Evolutionary conservation across 2,888 invertebrate genomes (phyloP), one percentile per base, ranked within the genome.

Genomic region (Eugnorisma glareosa): DNA sequence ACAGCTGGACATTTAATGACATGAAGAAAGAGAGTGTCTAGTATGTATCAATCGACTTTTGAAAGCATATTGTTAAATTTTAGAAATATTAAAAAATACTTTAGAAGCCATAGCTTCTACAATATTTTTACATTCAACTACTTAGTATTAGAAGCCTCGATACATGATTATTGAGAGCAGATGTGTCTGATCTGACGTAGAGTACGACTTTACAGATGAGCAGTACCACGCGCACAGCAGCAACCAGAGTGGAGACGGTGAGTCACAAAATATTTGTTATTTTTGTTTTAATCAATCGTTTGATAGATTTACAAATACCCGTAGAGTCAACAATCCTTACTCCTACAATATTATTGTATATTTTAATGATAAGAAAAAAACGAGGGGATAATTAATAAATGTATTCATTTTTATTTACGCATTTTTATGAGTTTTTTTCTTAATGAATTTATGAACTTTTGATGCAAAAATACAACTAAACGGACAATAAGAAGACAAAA

Each of bases 121-220:
- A 48, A 48, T 24, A 2, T 51, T 24, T 51, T 51, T 24, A 11
- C 0, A 54, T 54, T 54, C 15, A 28, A 57, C 6, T n/a, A 31
- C 7, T 31, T 59, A 31, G 59, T 59, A 18, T 3, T 59, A 59
- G 21, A 21, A 64, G 40, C 73, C 63, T 70, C 72, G 6, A 77
- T 75, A 64, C 57, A 84, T 54, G 18, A 31, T 81, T 84, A 67
- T 91, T 74, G 93, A 96, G 96, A 94, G 93, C 96, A 96, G 96
- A 96, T 96, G 93, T 95, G 95, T 94, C 94, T 94, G 84, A 96
- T 92, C 95, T 96, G 93, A 96, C 86, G 93, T 93, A 96, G 96
- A 96, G 95, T 96, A 95, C 91, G 96, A 96, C 90, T 96, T 96
- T 93, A 90, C 96, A 97, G 97, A 97, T 93, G 97, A 97, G 91